Evolutionary conservation across 2,113 vertebrate species (phyloP).

Genomic region (Antechinus stuartii): DNA sequence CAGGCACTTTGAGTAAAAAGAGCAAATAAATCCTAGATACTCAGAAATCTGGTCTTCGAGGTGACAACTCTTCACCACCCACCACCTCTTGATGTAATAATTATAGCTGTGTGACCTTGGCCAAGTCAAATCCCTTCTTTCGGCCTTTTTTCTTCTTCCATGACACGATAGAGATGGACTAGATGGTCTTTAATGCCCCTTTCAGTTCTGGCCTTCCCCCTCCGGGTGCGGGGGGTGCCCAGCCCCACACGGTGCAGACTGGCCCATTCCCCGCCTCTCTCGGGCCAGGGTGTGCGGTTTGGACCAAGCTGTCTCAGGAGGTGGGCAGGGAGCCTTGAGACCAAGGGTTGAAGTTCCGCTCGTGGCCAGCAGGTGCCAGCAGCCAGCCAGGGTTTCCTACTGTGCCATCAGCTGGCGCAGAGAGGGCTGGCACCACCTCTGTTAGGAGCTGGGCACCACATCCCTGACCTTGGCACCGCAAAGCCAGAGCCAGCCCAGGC

Average conservation of each 20-base stretch:
- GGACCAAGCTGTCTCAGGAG: background rate
- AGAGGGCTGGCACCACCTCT: slow-evolving; percentile 41
- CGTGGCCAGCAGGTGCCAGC: slow-evolving; percentile 74
- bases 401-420: background rate
- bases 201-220: background rate
- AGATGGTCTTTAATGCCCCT: background rate
- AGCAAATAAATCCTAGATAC: slow-evolving; percentile 62
- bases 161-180: background rate
- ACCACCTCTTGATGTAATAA: background rate
- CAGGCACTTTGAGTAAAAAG: slow-evolving; percentile 56
- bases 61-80: background rate
- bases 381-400: background rate
- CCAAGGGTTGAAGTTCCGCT: slow-evolving; percentile 6
- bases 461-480: slow-evolving; percentile 79
- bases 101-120: background rate
- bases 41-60: background rate
- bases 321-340: background rate
- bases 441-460: slow-evolving; percentile 70
- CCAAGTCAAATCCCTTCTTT: background rate
- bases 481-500: slow-evolving; percentile 59
- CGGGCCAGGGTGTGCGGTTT: background rate
- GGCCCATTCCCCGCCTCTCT: background rate
- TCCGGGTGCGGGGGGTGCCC: background rate
- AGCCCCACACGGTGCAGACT: background rate
- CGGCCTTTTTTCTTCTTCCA: background rate